A percentile compares a stretch with the other conserved stretches of the same genome.
Evolutionary conservation across 2,113 vertebrate species (phyloP).

Genomic region (Alectura lathami): DNA sequence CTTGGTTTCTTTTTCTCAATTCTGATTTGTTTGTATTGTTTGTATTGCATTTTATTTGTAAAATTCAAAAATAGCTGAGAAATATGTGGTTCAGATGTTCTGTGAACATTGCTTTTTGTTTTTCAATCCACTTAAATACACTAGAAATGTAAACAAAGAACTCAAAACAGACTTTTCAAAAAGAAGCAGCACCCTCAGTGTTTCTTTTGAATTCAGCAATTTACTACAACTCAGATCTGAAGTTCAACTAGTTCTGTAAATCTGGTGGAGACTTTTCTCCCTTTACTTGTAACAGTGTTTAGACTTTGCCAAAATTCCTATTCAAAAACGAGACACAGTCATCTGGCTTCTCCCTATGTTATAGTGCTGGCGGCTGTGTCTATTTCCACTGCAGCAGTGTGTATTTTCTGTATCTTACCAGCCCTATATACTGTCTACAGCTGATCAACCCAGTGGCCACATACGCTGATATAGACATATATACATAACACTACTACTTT

Average conservation of each 20-base stretch:
- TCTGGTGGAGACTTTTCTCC: not conserved
- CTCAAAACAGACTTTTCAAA: not conserved
- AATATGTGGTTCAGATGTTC: not conserved
- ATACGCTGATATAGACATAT: not conserved
- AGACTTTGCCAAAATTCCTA: not conserved
- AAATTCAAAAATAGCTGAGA: not conserved
- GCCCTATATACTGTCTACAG: not conserved
- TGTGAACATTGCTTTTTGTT: not conserved
- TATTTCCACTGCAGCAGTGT: not conserved
- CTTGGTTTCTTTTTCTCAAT: not conserved
- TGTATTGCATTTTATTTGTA: not conserved
- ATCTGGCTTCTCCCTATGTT: not conserved
- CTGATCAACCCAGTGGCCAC: not conserved
- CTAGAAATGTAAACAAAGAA: not conserved
- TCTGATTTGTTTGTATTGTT: not conserved
- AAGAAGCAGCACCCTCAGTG: not conserved
- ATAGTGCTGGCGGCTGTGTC: not conserved
- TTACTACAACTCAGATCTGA: not conserved
- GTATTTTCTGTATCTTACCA: not conserved
- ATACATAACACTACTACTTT: not conserved
- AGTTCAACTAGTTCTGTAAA: not conserved
- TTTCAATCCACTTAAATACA: not conserved
- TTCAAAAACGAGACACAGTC: not conserved
- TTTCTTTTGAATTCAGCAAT: not conserved
- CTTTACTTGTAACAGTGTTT: not conserved